Base-by-base conservation (phyloP, 2,888 invertebrate species). In the Heliconius ismenius region DNA sequence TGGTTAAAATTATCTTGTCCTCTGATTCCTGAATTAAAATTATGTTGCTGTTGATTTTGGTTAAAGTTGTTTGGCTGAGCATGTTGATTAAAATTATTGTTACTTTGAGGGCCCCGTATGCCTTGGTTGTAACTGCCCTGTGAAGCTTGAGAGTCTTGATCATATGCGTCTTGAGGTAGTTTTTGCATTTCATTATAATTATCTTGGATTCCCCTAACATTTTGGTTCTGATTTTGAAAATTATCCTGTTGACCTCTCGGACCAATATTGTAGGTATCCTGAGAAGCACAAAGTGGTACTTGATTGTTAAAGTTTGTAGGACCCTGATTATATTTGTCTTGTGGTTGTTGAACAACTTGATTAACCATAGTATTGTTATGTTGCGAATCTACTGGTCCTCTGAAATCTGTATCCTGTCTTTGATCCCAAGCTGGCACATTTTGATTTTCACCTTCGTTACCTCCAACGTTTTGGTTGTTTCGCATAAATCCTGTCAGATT, bases 301-400 rank as follows among this genome's bases (percentile, higher is more conserved):
- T 65, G 74, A 63, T 72, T 78, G 49, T 62, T 69, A 60, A 62
- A 70, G 32, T 70, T 68, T 21, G 58, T 65, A 11, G 32, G 73
- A 15, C 43, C 75, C 68, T 77, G 81, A 64, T 77, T 79, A 43
- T 63, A 79, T 69, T 67, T 74, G 64, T 77, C 77, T 68, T 79
- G 81, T 43, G 74, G 76, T 18, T 73, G 78, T 60, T 79, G 74
- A 26, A 75, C 54, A 6, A 74, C 77, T 28, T 75, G 76, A 67
- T 79, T 78, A 75, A 70, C 75, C 28, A 2, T 26, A 26, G 77
- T 78, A 32, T 6, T 28, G 1, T 43, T 72, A 18, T 74, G 77
- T 49, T 74, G 69, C 9, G 28, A 70, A 65, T 77, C 65, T n/a
- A 73, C n/a, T 18, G 73, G 24, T 21, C 67, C 62, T 60, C 70